phyloP scores from a whole-genome alignment of 2,888 invertebrate genomes.

The Lamellibrachia satsuma region DNA sequence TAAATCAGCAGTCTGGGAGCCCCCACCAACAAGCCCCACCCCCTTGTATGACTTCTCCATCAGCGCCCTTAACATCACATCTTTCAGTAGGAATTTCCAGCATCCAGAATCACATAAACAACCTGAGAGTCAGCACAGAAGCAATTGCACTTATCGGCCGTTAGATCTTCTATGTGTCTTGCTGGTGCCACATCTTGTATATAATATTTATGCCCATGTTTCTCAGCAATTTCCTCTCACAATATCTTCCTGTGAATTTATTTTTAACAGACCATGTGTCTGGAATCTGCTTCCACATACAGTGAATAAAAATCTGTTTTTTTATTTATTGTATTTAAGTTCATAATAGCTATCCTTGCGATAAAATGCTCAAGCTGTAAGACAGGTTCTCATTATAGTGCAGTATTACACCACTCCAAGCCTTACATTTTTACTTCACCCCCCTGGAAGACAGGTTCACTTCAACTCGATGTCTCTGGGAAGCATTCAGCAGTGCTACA shows the following conservation, averaged over 20 bases:
- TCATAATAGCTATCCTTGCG: too few species aligned
- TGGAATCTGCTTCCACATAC: too few species aligned
- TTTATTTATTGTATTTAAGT: not conserved
- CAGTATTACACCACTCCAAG: too few species aligned
- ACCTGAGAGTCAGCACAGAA: not conserved
- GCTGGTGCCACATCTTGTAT: not conserved
- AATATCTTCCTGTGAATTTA: not conserved
- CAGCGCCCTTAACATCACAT: not conserved
- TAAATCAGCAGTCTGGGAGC: not conserved
- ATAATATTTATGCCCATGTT: not conserved
- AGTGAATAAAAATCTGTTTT: not conserved
- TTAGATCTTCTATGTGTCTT: not conserved
- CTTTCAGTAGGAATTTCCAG: not conserved
- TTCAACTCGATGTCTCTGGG: too few species aligned
- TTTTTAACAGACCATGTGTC: not conserved
- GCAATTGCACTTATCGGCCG: not conserved
- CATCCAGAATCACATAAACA: not conserved
- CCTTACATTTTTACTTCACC: too few species aligned
- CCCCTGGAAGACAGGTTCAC: too few species aligned
- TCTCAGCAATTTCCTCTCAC: not conserved
- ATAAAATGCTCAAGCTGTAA: too few species aligned
- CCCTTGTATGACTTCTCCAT: not conserved
- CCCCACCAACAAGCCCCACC: not conserved
- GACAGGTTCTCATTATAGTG: too few species aligned
- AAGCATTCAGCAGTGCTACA: too few species aligned